These are phyloP conservation scores for Pachydiplax longipennis DNA, from an alignment of 2,888 invertebrate species.

Conservation along the genomic window DNA sequence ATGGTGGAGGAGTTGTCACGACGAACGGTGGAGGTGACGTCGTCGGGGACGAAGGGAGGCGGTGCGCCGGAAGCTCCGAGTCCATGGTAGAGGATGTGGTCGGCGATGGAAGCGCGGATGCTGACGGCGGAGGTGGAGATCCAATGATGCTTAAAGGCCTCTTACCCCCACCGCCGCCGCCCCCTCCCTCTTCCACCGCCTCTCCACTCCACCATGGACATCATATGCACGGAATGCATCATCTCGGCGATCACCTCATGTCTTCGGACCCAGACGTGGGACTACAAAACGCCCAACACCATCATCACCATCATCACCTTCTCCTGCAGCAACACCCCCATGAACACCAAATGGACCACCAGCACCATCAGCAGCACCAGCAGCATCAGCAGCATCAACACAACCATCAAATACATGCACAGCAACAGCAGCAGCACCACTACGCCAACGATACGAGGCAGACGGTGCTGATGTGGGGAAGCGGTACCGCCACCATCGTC, in stretches of 20 bases:
- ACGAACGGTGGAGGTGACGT: conserved; percentile 62
- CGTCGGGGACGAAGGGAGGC: conserved; percentile 65
- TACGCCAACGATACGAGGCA: conserved; percentile 71
- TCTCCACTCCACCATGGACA: conserved; percentile 21
- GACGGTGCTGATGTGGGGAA: conserved; percentile 93
- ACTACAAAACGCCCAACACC: conserved; percentile 47
- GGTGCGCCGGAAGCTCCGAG: conserved; percentile 58
- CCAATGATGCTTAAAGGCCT: conserved; percentile 30
- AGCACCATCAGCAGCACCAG: conserved; percentile 47
- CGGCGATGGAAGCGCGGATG: conserved; percentile 58
- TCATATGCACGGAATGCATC: background rate
- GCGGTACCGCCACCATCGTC: conserved; percentile 51
- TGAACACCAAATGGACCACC: conserved; percentile 47
- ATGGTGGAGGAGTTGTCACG: conserved; percentile 16
- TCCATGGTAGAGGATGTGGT: conserved; percentile 70
- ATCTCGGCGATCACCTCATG: conserved; percentile 17
- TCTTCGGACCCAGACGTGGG: background rate
- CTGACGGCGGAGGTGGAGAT: conserved; percentile 53
- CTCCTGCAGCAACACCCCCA: conserved; percentile 46
- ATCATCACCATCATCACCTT: conserved; percentile 39
- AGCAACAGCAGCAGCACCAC: conserved; percentile 50
- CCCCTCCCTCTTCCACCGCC: conserved; percentile 12
- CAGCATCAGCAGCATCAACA: conserved; percentile 48
- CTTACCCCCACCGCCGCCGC: conserved; percentile 34
- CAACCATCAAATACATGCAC: conserved; percentile 27